phyloP scores from a whole-genome alignment of 2,797 vertebrate species.

The Buceros bicornis region DNA sequence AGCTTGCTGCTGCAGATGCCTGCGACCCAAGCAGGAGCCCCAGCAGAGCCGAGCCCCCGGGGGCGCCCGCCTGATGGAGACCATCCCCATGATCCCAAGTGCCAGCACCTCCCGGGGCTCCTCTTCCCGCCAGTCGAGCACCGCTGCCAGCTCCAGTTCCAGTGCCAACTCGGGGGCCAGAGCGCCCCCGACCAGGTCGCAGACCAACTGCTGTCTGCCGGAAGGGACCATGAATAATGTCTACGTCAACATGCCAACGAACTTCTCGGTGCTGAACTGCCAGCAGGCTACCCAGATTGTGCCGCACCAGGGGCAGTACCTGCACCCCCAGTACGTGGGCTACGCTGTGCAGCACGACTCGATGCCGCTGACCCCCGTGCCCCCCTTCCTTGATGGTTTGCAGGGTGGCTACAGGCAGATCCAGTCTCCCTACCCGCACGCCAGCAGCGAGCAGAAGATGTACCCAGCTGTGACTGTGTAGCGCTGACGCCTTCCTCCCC shows the following conservation, averaged over 20 bases:
- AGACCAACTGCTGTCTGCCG: constrained; percentile 92
- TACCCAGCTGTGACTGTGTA: constrained; percentile 94
- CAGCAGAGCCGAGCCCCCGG: constrained; percentile 85
- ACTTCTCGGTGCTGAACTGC: constrained; percentile 97
- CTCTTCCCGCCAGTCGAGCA: constrained; percentile 96
- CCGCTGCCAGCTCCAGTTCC: constrained; percentile 95
- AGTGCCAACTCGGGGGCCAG: constrained; percentile 88
- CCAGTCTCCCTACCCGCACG: constrained; percentile 92
- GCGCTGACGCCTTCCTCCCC: background rate
- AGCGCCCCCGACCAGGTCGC: constrained; percentile 87
- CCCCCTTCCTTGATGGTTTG: constrained; percentile 87
- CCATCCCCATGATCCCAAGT: constrained; percentile 97
- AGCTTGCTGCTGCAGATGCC: constrained; percentile 95
- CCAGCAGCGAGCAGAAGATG: constrained; percentile 90
- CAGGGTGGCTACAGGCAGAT: constrained; percentile 91
- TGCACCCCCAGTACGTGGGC: constrained; percentile 95
- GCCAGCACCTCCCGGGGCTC: constrained; percentile 92
- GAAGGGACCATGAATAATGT: constrained; percentile 92
- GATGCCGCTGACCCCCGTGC: constrained; percentile 81
- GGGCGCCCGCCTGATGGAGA: constrained; percentile 89
- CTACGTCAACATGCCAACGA: constrained; percentile 97
- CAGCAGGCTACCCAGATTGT: constrained; percentile 97
- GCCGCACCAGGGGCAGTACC: constrained; percentile 94
- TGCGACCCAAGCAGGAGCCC: constrained; percentile 96
- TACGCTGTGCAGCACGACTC: constrained; percentile 89